Evolutionary conservation across 2,888 invertebrate species (phyloP).

Genomic region (Catocala fraxini): DNA sequence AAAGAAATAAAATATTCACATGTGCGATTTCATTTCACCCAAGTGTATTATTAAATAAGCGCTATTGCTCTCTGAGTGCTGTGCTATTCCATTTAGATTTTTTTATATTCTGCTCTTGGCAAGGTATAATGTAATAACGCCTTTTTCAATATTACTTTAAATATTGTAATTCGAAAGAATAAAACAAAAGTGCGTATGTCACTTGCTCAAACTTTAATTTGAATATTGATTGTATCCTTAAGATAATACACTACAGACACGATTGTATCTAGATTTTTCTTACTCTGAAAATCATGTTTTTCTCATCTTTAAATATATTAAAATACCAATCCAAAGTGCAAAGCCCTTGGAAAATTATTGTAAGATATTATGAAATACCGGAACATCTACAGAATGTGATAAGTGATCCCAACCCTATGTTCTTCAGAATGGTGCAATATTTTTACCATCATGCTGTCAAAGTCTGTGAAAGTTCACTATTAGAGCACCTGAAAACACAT

Average conservation of each 20-base stretch:
- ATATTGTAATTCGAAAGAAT: constrained; percentile 10
- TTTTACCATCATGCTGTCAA: constrained; percentile 89
- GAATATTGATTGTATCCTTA: not conserved
- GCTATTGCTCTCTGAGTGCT: no score
- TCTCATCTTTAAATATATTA: constrained; percentile 20
- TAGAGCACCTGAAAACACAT: constrained; percentile 81
- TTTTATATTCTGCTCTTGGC: no score
- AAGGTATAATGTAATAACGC: no score
- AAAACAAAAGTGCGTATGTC: constrained; percentile 9
- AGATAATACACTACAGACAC: no score
- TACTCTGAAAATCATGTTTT: constrained; percentile 25
- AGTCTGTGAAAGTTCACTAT: constrained; percentile 83
- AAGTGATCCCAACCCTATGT: constrained; percentile 80
- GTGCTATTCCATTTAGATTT: no score
- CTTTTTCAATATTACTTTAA: not conserved
- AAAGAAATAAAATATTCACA: no score
- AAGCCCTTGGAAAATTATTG: constrained; percentile 34
- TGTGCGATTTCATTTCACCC: no score
- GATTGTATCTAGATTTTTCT: constrained; percentile 1
- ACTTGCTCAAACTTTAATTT: not conserved
- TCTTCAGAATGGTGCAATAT: constrained; percentile 90
- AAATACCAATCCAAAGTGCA: constrained; percentile 12
- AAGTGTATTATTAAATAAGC: no score
- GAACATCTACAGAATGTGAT: constrained; percentile 64
- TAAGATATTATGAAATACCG: constrained; percentile 76